These are phyloP conservation scores for Ptychadena robeensis DNA, from an alignment of 2,797 vertebrate genomes.

Conservation along the genomic window DNA sequence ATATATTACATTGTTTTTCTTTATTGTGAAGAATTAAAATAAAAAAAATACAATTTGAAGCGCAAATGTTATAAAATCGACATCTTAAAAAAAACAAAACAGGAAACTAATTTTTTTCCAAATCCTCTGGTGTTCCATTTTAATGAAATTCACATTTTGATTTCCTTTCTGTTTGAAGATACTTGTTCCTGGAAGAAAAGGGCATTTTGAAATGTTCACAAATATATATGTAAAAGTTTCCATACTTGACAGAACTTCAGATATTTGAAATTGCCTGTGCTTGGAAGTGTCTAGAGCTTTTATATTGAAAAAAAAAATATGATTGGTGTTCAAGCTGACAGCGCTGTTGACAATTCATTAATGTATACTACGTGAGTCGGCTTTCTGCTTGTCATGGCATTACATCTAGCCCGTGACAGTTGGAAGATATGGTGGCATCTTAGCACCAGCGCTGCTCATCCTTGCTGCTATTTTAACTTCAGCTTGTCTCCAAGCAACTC, in stretches of 20 bases:
- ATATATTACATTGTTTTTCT: no score
- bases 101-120: no score
- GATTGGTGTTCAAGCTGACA: conserved; percentile 40
- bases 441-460: conserved; percentile 17
- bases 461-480: conserved; percentile 23
- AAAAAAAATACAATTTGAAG: no score
- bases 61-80: no score
- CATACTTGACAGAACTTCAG: conserved; percentile 40
- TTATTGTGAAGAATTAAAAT: no score
- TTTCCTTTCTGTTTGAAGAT: neutral
- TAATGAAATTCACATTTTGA: neutral
- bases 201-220: conserved; percentile 28
- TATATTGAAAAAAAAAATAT: conserved; percentile 16
- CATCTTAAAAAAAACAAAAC: no score
- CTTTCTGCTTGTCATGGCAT: conserved; percentile 37
- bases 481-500: conserved; percentile 20
- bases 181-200: conserved; percentile 3
- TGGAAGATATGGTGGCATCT: conserved; percentile 32
- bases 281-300: conserved; percentile 45
- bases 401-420: conserved; percentile 26
- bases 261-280: conserved; percentile 43
- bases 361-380: conserved; percentile 37
- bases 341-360: conserved; percentile 49
- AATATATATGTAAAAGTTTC: conserved; percentile 43
- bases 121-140: no score